These are phyloP conservation scores for Podarcis muralis DNA, from an alignment of 2,113 vertebrate species.

Conservation along the genomic window DNA sequence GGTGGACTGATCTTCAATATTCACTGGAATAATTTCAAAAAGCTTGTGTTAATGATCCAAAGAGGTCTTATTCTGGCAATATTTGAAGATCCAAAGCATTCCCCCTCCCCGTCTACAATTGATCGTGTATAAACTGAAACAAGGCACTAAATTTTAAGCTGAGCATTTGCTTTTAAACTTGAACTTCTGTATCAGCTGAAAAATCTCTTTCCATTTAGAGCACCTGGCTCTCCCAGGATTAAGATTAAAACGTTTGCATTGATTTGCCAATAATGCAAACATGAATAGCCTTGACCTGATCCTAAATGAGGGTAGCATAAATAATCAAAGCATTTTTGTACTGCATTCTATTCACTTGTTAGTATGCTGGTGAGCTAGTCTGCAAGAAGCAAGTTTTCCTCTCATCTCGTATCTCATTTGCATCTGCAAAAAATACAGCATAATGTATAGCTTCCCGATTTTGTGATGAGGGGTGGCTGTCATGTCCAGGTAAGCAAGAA, in stretches of 20 bases:
- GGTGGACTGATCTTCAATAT: background rate
- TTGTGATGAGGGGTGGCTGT: background rate
- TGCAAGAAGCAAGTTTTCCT: background rate
- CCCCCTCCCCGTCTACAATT: background rate
- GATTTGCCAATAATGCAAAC: slow-evolving; percentile 18
- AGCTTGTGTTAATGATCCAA: background rate
- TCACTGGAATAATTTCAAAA: slow-evolving; percentile 9
- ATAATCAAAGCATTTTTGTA: background rate
- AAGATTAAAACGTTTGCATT: slow-evolving; percentile 8
- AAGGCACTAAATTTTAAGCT: background rate
- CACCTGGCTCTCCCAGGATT: background rate
- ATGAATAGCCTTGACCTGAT: background rate
- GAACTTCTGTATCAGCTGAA: background rate
- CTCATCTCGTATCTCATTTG: background rate
- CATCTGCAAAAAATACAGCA: background rate
- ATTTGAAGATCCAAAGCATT: background rate
- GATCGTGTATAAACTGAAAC: background rate
- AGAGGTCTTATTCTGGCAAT: background rate
- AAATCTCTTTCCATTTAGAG: background rate
- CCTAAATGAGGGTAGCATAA: background rate
- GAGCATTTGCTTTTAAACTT: background rate
- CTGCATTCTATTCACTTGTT: background rate
- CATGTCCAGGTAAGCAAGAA: background rate
- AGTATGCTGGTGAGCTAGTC: background rate
- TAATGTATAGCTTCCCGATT: background rate